Evolutionary conservation across 2,113 vertebrate genomes (phyloP).

Genomic region (Himantopus leucocephalus): DNA sequence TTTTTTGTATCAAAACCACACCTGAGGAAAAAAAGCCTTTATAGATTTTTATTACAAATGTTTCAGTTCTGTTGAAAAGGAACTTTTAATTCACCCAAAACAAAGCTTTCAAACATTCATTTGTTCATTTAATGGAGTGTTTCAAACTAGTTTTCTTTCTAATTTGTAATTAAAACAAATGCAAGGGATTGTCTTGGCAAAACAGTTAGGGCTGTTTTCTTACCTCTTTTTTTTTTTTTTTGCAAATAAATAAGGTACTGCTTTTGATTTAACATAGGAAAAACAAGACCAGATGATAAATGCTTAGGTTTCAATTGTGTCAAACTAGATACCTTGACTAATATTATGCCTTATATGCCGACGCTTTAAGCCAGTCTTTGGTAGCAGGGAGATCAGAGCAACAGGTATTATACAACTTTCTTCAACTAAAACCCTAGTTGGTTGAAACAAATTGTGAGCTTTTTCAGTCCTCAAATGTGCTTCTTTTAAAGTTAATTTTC

Average conservation of each 20-base stretch:
- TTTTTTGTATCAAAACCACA: neutral
- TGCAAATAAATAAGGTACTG: neutral
- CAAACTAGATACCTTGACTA: neutral
- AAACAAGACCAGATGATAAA: neutral
- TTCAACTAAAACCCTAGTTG: neutral
- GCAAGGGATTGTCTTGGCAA: neutral
- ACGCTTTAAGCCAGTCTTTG: neutral
- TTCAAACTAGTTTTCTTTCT: neutral
- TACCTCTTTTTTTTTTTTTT: neutral
- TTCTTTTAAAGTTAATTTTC: neutral
- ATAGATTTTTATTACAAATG: neutral
- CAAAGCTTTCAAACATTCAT: neutral
- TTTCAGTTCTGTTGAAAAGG: neutral
- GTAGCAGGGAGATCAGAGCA: neutral
- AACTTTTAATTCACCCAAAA: neutral
- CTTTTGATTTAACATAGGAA: neutral
- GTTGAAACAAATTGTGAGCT: neutral
- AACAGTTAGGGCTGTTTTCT: neutral
- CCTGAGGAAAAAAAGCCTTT: neutral
- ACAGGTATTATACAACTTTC: neutral
- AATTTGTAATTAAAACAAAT: neutral
- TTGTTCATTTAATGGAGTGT: neutral
- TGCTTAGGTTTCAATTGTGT: neutral
- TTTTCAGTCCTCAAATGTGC: neutral
- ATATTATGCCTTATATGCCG: neutral